A percentile compares a stretch with the other conserved stretches of the same genome.
phyloP scores from a whole-genome alignment of 1,140 invertebrate species.

The Diprion similis region DNA sequence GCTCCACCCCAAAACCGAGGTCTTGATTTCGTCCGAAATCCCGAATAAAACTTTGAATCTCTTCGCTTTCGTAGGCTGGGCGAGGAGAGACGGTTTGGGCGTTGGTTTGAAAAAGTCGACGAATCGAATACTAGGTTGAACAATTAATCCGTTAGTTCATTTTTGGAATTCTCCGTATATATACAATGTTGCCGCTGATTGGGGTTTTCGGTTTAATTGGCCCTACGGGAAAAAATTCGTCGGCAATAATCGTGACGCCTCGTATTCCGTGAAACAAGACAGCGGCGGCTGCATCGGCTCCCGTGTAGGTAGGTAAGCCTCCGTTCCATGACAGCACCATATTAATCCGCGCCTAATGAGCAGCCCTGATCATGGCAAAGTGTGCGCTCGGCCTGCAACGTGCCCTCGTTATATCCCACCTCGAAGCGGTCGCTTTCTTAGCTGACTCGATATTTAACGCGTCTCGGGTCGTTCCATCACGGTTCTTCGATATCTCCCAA shows the following conservation, averaged over 20 bases:
- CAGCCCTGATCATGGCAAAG: conserved; percentile 38
- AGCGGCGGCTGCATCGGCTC: conserved; percentile 24
- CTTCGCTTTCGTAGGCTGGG: conserved; percentile 15
- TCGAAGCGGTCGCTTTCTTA: conserved; percentile 26
- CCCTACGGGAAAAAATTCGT: too few relatives aligned
- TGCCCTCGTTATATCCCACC: conserved; percentile 45
- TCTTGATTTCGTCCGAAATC: conserved; percentile 37
- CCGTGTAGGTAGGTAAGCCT: conserved; percentile 44
- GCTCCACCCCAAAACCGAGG: conserved; percentile 29
- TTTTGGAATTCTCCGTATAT: background rate
- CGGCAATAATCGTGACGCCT: too few relatives aligned
- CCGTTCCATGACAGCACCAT: conserved; percentile 44
- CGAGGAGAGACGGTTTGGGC: conserved; percentile 20
- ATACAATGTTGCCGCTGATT: background rate
- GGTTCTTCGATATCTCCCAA: conserved; percentile 42
- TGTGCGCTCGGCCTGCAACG: conserved; percentile 36
- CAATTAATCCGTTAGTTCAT: background rate
- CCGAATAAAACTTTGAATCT: conserved; percentile 12
- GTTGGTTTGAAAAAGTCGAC: too few relatives aligned
- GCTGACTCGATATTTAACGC: conserved; percentile 54
- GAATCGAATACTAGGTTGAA: background rate
- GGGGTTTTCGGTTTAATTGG: too few relatives aligned
- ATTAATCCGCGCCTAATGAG: conserved; percentile 60
- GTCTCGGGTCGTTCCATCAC: conserved; percentile 49
- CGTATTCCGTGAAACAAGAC: background rate